phyloP scores from a whole-genome alignment of 2,113 vertebrate genomes.

The Neoarius graeffei region DNA sequence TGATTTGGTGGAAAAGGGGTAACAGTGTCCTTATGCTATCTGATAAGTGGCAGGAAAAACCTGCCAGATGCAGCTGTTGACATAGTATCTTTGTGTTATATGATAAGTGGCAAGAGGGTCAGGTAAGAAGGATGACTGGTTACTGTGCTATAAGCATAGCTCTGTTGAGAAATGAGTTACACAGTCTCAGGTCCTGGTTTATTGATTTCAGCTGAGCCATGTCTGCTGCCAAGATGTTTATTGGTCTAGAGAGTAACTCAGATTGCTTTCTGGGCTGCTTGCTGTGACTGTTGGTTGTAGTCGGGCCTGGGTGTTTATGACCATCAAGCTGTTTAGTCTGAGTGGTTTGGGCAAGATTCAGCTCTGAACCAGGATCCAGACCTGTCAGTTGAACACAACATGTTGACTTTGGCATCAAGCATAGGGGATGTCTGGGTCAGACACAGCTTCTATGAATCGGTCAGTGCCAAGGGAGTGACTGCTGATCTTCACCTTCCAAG shows the following conservation, averaged over 20 bases:
- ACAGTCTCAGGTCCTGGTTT: not conserved
- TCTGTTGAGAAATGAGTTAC: not conserved
- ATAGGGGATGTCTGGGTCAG: not conserved
- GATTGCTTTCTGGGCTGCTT: not conserved
- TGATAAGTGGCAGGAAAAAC: not conserved
- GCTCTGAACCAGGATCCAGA: conserved; percentile 6
- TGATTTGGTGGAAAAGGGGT: no score
- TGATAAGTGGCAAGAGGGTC: no score
- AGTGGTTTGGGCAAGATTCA: not conserved
- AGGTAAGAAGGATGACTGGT: not conserved
- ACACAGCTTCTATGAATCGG: not conserved
- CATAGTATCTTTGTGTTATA: not conserved
- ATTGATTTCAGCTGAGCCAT: not conserved
- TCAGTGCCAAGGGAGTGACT: not conserved
- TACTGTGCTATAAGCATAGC: not conserved
- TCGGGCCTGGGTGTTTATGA: not conserved
- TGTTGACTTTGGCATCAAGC: not conserved
- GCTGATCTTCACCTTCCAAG: not conserved
- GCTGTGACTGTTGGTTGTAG: not conserved
- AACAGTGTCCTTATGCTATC: not conserved
- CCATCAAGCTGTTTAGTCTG: conserved; percentile 1
- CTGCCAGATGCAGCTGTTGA: not conserved
- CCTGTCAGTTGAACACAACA: not conserved
- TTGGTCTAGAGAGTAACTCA: not conserved
- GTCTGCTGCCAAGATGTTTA: not conserved